Conservation (phyloP, 53 echinoderm and acorn worm species). For the Holothuria leucospilota region DNA sequence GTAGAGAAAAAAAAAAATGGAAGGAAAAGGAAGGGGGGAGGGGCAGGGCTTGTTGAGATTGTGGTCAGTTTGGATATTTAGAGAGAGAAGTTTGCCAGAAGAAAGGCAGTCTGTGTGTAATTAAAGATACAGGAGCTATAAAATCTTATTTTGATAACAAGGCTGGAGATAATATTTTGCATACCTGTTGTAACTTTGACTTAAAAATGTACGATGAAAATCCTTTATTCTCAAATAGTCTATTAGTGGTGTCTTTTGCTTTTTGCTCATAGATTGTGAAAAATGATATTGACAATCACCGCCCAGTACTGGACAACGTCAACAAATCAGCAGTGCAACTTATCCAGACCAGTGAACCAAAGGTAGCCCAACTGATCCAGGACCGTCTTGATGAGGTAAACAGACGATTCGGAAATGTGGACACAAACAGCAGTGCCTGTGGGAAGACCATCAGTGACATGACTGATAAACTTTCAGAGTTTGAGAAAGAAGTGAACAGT, state of each 20-base stretch:
- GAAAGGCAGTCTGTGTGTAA: no score
- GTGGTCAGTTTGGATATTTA: no score
- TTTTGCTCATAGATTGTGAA: conserved; percentile 75
- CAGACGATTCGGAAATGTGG: conserved; percentile 72
- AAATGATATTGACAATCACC: conserved; percentile 94
- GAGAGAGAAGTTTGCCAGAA: no score
- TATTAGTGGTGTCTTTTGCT: not conserved
- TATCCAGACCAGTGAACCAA: conserved; percentile 78
- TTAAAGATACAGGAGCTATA: no score
- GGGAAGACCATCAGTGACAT: conserved; percentile 72
- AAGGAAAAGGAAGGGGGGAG: no score
- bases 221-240: not conserved
- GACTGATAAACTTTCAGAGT: conserved; percentile 89
- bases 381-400: conserved; percentile 79
- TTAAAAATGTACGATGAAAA: no score
- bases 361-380: conserved; percentile 76
- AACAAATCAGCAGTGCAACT: conserved; percentile 76
- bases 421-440: conserved; percentile 62
- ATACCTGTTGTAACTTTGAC: no score
- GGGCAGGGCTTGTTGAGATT: no score
- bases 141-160: no score
- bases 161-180: no score
- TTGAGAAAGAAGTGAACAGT: conserved; percentile 84
- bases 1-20: no score
- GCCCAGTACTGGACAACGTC: conserved; percentile 82